A percentile compares a stretch with the other conserved stretches of the same genome.
Conservation (phyloP, 2,797 vertebrate species). For the Lagocephalus sceleratus region DNA sequence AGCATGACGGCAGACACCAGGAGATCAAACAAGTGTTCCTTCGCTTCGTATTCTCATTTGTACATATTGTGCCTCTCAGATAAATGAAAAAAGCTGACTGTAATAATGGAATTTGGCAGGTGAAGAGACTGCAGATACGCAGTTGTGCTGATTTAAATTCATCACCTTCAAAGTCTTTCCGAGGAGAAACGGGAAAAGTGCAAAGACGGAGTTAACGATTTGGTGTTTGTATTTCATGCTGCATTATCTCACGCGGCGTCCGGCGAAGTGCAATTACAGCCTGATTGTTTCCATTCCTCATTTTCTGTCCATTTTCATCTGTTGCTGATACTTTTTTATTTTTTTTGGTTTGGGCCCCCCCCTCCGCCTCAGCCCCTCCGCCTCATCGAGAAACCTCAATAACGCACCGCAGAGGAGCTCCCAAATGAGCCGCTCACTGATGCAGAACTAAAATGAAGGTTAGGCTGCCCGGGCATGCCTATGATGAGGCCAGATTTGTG, state of each 20-base stretch:
- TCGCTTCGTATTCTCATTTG: constrained; percentile 49
- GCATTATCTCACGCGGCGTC: constrained; percentile 10
- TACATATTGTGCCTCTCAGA: constrained; percentile 49
- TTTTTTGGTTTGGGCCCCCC: too few relatives aligned
- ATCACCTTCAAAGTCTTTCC: constrained; percentile 40
- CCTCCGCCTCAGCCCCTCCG: constrained; percentile 14
- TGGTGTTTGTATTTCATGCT: constrained; percentile 17
- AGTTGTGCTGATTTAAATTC: constrained; percentile 22
- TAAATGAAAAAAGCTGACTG: constrained; percentile 32
- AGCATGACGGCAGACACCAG: constrained; percentile 49
- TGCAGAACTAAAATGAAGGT: constrained; percentile 35
- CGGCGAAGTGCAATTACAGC: constrained; percentile 6
- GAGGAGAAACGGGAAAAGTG: constrained; percentile 17
- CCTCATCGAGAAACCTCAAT: constrained; percentile 25
- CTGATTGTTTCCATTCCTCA: constrained; percentile 1
- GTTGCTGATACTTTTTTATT: neutral
- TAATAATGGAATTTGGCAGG: constrained; percentile 38
- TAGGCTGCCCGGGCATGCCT: constrained; percentile 47
- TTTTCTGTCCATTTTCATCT: neutral
- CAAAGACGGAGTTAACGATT: constrained; percentile 22
- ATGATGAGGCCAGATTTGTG: constrained; percentile 58
- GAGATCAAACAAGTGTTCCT: constrained; percentile 60
- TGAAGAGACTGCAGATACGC: constrained; percentile 16
- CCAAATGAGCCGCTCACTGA: constrained; percentile 43
- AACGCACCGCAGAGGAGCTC: constrained; percentile 37